Percentiles rank a stretch among this genome's conserved stretches.
phyloP scores from a whole-genome alignment of 2,888 invertebrate species.

The Rhogogaster chlorosoma region DNA sequence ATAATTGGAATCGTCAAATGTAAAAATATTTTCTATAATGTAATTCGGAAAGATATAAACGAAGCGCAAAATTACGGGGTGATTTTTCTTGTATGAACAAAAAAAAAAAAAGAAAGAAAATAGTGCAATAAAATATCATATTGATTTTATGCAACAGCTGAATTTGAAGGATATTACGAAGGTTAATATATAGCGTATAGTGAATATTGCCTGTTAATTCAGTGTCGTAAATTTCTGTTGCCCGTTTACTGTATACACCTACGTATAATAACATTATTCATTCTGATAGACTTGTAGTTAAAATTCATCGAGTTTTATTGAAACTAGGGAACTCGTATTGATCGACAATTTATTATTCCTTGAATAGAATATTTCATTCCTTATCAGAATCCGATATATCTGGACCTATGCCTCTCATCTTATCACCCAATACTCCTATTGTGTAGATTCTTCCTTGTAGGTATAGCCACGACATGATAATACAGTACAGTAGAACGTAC shows the following conservation, averaged over 20 bases:
- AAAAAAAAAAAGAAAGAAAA: slow-evolving; percentile 14
- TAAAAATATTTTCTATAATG: background rate
- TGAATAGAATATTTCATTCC: background rate
- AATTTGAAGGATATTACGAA: slow-evolving; percentile 76
- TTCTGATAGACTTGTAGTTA: slow-evolving; percentile 5
- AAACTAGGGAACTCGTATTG: background rate
- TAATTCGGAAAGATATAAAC: background rate
- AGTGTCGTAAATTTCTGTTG: slow-evolving; percentile 33
- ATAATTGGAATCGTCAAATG: background rate
- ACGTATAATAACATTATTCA: background rate
- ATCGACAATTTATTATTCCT: background rate
- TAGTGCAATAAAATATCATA: slow-evolving; percentile 55
- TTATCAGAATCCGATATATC: background rate
- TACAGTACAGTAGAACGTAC: background rate
- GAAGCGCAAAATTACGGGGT: background rate
- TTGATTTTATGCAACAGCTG: slow-evolving; percentile 69
- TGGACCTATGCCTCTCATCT: background rate
- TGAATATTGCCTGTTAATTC: slow-evolving; percentile 35
- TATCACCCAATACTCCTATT: background rate
- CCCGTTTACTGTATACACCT: background rate
- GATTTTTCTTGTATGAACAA: background rate
- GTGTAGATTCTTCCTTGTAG: background rate
- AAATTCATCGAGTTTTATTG: background rate
- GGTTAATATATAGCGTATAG: slow-evolving; percentile 68
- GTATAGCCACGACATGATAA: background rate